Conservation (phyloP, 2,113 vertebrate genomes). For the Eudyptes chrysolophus region DNA sequence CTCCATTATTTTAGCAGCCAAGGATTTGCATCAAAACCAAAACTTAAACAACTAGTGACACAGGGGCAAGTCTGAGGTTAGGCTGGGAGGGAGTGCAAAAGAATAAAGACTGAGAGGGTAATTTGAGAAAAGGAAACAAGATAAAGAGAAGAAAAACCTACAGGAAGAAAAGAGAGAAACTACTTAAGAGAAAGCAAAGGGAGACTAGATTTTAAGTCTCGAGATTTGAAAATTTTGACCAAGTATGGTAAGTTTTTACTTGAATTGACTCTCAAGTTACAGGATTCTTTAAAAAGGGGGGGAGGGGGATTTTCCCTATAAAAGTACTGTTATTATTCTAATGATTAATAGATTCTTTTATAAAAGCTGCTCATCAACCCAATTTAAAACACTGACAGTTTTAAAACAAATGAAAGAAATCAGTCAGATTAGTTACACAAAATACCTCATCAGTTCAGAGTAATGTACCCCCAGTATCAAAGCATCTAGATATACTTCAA, state of each 20-base stretch:
- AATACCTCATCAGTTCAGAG: neutral
- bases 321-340: neutral
- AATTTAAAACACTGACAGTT: neutral
- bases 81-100: neutral
- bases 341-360: neutral
- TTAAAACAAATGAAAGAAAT: neutral
- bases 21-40: neutral
- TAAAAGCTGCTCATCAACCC: neutral
- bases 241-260: neutral
- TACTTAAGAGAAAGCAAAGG: neutral
- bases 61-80: neutral
- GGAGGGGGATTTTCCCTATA: neutral
- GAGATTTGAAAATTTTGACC: neutral
- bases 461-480: neutral
- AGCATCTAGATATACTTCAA: neutral
- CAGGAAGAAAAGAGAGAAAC: neutral
- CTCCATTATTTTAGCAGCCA: neutral
- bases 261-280: neutral
- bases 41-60: neutral
- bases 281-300: neutral
- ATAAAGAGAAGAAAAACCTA: neutral
- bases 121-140: neutral
- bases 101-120: neutral
- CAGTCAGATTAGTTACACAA: neutral
- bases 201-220: neutral